Evolutionary conservation across 2,797 vertebrate genomes (phyloP), one percentile per base, ranked within the genome.

Genomic region (Megalops cyprinoides): DNA sequence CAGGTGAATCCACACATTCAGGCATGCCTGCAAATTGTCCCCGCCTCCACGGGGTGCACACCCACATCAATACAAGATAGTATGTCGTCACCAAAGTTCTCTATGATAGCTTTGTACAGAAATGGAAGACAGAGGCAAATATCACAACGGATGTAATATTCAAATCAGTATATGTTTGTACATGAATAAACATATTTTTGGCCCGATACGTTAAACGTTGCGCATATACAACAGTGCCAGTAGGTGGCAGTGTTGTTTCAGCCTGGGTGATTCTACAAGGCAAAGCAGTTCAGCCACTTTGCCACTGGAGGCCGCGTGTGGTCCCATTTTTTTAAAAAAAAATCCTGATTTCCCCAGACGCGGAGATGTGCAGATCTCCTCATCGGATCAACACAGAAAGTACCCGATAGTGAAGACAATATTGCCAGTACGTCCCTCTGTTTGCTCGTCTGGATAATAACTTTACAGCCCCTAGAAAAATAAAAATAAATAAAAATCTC

Each of bases 221-320:
- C 42, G 34, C 34, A 6, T 39, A 2, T 20, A 14, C 7, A 23
- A 12, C 65, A 65, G 28, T 34, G 60, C 28, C 49, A 79, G 31
- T 73, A 39, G 37, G 73, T 75, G 69, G 42, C 69, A 28, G 37
- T 80, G 71, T 80, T 80, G 71, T 34, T 74, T 62, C 42, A 78
- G 76, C 10, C 10, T 44, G 18, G 39, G 46, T 48, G 42, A 60
- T 23, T 74, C 12, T 23, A 23, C 0, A 53, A 44, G 53, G 49
- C 1, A 20, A 14, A 20, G 25, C 55, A 74, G 39, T 73, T 79
- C 67, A 73, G n/a, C 12, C 34, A 48, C 34, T 39, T 67, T 25
- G 37, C 49, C 53, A 58, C 37, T 44, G n/a, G 53, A 69, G 53
- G 79, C 79, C 42, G 51, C 77, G 37, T 46, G 53, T 71, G 25